Evolutionary conservation across 1,140 invertebrate genomes (phyloP).

Genomic region (Dryas iulia): DNA sequence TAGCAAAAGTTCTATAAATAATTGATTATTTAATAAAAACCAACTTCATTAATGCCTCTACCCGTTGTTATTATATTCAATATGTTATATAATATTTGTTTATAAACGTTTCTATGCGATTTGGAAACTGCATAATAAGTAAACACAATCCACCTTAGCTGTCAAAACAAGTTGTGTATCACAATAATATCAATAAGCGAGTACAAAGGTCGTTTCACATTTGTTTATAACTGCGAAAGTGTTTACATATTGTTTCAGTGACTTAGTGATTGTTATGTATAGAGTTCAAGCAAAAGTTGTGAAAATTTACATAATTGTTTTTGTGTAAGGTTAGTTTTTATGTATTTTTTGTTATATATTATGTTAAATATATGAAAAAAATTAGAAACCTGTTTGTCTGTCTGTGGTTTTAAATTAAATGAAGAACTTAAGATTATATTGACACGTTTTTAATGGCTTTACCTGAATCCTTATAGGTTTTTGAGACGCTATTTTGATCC

Average conservation of each 20-base stretch:
- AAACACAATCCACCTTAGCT: conserved; percentile 1
- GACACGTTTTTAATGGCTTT: too few species aligned
- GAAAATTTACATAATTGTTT: not conserved
- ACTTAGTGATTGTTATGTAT: not conserved
- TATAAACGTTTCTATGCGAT: conserved; percentile 8
- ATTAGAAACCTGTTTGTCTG: too few species aligned
- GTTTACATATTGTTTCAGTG: not conserved
- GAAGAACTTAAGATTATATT: too few species aligned
- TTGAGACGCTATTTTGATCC: too few species aligned
- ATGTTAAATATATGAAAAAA: too few species aligned
- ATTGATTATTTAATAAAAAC: too few species aligned
- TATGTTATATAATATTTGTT: conserved; percentile 23
- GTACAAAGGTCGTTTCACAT: not conserved
- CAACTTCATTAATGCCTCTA: too few species aligned
- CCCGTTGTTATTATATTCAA: too few species aligned
- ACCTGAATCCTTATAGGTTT: too few species aligned
- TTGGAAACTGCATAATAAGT: not conserved
- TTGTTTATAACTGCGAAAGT: not conserved
- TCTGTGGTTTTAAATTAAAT: too few species aligned
- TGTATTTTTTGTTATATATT: too few species aligned
- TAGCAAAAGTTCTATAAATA: too few species aligned
- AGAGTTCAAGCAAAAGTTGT: not conserved
- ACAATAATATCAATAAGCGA: not conserved
- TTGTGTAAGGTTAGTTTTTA: not conserved
- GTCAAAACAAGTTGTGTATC: not conserved